A percentile compares a stretch with the other conserved stretches of the same genome.
Conservation (phyloP, 2,888 invertebrate genomes). For the Diarsia dahlii region DNA sequence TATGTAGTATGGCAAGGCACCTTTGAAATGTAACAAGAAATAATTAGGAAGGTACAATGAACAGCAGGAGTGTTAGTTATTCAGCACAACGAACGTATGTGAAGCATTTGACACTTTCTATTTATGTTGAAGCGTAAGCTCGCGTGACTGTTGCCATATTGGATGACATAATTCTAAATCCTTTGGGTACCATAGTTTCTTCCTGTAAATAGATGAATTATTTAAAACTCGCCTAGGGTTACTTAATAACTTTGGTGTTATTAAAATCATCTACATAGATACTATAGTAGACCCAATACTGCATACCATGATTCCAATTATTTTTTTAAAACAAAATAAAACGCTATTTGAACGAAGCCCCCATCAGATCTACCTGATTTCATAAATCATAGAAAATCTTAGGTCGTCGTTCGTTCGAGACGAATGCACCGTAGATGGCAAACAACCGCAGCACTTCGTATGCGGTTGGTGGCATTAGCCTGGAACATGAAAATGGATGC, state of each 20-base stretch:
- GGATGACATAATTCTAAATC: conserved; percentile 78
- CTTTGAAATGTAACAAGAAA: conserved; percentile 65
- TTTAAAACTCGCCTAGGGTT: conserved; percentile 42
- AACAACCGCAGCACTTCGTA: conserved; percentile 79
- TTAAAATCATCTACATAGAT: conserved; percentile 15
- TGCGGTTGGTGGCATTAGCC: conserved; percentile 79
- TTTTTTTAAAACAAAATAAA: neutral
- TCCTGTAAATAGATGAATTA: conserved; percentile 57
- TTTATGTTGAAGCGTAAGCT: conserved; percentile 80
- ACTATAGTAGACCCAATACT: neutral
- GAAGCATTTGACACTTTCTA: conserved; percentile 87
- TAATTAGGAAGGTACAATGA: conserved; percentile 69
- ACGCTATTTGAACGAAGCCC: neutral
- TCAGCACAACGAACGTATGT: conserved; percentile 77
- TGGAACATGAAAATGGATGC: conserved; percentile 75
- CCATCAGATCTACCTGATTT: conserved; percentile 45
- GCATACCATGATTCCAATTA: neutral
- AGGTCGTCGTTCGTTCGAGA: conserved; percentile 80
- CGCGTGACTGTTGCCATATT: conserved; percentile 77
- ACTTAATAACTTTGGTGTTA: conserved; percentile 6
- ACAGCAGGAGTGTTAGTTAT: conserved; percentile 74
- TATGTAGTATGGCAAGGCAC: conserved; percentile 41
- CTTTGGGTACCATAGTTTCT: conserved; percentile 63
- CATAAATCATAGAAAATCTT: conserved; percentile 72
- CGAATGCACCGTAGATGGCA: conserved; percentile 79